phyloP scores from a whole-genome alignment of 2,113 vertebrate species.

The Mionectes macconnelli region DNA sequence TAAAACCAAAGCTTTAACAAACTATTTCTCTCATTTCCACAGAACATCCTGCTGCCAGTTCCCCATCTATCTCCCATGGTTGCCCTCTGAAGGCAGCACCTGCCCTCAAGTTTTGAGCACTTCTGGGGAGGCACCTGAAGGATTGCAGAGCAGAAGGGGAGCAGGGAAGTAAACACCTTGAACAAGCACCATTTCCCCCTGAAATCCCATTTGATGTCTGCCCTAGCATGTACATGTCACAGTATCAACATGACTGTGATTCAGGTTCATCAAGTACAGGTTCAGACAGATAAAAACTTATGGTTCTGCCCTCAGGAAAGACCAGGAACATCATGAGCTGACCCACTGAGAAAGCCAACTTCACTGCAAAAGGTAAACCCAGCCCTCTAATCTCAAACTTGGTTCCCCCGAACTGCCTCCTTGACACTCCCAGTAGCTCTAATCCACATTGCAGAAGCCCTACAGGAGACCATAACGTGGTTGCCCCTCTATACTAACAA shows the following conservation, averaged over 20 bases:
- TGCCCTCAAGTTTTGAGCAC: not conserved
- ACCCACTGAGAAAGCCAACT: not conserved
- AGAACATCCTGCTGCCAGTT: not conserved
- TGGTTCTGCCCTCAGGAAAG: not conserved
- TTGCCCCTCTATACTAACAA: not conserved
- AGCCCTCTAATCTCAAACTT: not conserved
- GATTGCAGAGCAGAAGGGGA: not conserved
- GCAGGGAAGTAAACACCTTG: not conserved
- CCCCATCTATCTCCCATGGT: not conserved
- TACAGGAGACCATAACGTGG: not conserved
- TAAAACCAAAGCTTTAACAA: not conserved
- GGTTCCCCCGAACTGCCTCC: rapidly evolving
- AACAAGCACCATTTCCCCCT: not conserved
- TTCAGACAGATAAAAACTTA: not conserved
- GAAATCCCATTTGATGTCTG: not conserved
- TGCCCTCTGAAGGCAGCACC: not conserved
- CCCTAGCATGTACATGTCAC: rapidly evolving
- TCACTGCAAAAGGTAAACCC: not conserved
- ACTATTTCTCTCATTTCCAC: not conserved
- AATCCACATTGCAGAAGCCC: not conserved
- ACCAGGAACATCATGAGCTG: not conserved
- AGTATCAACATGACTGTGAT: not conserved
- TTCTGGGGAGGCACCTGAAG: not conserved
- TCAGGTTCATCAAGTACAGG: not conserved
- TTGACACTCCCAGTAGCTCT: not conserved